These are phyloP conservation scores for Helleia helle DNA, from an alignment of 2,888 invertebrate species.

Conservation along the genomic window DNA sequence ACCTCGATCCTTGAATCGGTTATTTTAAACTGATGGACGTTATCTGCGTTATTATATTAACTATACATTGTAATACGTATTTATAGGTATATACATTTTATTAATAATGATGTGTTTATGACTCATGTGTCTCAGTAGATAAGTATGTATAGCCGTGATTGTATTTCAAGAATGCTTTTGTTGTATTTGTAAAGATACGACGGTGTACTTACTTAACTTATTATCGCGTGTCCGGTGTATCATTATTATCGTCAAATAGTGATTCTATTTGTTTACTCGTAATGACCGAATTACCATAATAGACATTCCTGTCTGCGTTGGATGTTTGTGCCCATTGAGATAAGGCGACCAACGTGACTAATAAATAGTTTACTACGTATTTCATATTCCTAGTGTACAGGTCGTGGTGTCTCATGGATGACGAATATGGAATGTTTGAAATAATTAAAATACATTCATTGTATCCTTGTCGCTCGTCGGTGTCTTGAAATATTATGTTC, in stretches of 20 bases:
- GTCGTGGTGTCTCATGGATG: background rate
- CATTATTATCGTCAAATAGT: conserved; percentile 1
- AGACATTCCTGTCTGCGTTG: background rate
- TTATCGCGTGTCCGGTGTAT: background rate
- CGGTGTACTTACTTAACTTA: background rate
- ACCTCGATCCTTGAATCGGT: conserved; percentile 55
- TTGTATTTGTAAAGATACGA: background rate
- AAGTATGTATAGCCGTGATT: background rate
- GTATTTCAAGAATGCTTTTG: background rate
- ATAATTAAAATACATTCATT: no score
- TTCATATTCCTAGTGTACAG: background rate
- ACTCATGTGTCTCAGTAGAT: no score
- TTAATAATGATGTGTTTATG: no score
- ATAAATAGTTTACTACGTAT: background rate
- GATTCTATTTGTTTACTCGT: conserved; percentile 5
- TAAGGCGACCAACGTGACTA: conserved; percentile 3
- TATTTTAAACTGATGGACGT: conserved; percentile 34
- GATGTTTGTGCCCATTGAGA: conserved; percentile 3
- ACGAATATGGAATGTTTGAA: no score
- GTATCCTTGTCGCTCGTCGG: no score
- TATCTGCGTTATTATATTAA: background rate
- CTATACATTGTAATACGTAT: background rate
- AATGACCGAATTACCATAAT: background rate
- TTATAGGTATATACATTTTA: no score
- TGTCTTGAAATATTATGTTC: no score